These are phyloP conservation scores for Cavia aperea DNA, from an alignment of 2,113 vertebrate genomes.

Conservation along the genomic window DNA sequence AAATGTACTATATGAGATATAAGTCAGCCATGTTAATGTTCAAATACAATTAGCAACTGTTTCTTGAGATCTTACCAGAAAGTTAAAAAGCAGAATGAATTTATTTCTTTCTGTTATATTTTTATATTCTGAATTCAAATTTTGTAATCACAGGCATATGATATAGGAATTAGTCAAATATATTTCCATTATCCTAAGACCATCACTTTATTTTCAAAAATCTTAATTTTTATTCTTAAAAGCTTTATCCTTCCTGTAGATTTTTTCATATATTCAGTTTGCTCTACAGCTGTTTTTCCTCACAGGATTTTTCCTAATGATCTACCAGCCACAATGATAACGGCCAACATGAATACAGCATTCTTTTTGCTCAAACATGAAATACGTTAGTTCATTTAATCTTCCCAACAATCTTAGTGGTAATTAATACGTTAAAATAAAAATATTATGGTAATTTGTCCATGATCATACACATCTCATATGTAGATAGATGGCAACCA, in stretches of 20 bases:
- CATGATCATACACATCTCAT: background rate
- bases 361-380: background rate
- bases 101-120: slow-evolving; percentile 22
- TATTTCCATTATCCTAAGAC: background rate
- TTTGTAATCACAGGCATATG: background rate
- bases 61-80: background rate
- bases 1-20: slow-evolving; percentile 13
- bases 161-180: background rate
- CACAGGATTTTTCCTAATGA: background rate
- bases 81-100: background rate
- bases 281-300: background rate
- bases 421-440: background rate
- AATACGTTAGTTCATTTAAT: background rate
- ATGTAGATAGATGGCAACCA: background rate
- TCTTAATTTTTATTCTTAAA: background rate
- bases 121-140: background rate
- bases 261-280: background rate
- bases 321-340: background rate
- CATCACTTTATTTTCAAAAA: background rate
- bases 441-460: background rate
- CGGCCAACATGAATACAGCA: background rate
- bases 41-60: background rate
- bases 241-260: background rate
- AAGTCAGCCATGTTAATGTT: background rate
- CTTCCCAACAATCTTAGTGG: background rate